phyloP scores from a whole-genome alignment of 1,140 invertebrate species.

The Hyles vespertilio region DNA sequence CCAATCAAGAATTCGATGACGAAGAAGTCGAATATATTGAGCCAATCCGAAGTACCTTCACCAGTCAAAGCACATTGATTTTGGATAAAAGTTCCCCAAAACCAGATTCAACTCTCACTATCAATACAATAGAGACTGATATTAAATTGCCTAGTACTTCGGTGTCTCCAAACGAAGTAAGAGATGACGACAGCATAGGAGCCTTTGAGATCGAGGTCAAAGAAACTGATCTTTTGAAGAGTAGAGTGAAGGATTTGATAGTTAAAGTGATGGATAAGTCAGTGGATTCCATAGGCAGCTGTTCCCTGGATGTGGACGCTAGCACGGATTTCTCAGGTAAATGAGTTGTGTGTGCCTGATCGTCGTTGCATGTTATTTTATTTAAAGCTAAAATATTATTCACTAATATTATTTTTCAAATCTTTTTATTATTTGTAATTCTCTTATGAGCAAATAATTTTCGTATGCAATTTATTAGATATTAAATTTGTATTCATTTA shows the following conservation, averaged over 20 bases:
- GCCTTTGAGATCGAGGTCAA: constrained; percentile 68
- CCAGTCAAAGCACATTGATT: constrained; percentile 67
- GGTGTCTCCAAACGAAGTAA: constrained; percentile 44
- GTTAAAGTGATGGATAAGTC: constrained; percentile 80
- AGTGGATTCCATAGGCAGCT: constrained; percentile 86
- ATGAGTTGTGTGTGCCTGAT: constrained; percentile 8
- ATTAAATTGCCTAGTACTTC: constrained; percentile 63
- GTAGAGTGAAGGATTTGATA: constrained; percentile 53
- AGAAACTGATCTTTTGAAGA: constrained; percentile 60
- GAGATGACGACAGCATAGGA: constrained; percentile 63
- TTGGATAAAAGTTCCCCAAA: constrained; percentile 54
- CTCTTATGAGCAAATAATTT: no score
- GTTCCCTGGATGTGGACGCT: constrained; percentile 87
- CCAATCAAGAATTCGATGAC: constrained; percentile 59
- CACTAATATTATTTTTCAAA: no score
- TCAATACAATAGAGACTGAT: constrained; percentile 63
- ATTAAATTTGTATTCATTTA: no score
- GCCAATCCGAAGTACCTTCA: constrained; percentile 64
- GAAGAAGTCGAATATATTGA: constrained; percentile 70
- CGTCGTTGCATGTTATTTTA: no score
- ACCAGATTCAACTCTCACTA: constrained; percentile 55
- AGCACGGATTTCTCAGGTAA: constrained; percentile 88
- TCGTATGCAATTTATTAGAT: no score
- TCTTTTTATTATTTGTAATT: no score
- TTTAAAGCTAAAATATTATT: no score